phyloP scores from a whole-genome alignment of 2,113 vertebrate species.

The Cacatua alba region DNA sequence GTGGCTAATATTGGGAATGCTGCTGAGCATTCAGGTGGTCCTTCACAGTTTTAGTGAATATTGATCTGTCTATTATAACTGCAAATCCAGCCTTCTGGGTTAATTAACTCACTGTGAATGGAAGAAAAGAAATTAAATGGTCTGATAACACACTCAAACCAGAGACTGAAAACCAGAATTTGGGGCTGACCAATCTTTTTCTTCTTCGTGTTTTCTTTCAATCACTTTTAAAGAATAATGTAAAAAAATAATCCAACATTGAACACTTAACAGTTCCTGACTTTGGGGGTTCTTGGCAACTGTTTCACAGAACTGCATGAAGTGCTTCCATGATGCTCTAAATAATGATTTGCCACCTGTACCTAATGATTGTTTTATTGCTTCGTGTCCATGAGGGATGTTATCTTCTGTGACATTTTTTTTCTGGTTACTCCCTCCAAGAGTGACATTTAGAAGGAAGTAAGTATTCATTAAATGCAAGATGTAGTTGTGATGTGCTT shows the following conservation, averaged over 20 bases:
- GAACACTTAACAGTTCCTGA: not conserved
- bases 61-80: not conserved
- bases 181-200: not conserved
- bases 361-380: not conserved
- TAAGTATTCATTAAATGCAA: not conserved
- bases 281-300: not conserved
- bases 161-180: not conserved
- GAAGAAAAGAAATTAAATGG: not conserved
- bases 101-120: not conserved
- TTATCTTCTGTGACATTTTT: not conserved
- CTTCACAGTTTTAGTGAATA: not conserved
- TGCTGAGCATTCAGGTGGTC: not conserved
- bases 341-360: not conserved
- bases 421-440: not conserved
- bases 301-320: not conserved
- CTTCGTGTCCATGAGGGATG: not conserved
- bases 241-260: not conserved
- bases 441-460: conserved; percentile 34
- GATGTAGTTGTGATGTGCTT: not conserved
- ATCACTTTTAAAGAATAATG: not conserved
- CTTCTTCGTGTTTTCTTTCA: not conserved
- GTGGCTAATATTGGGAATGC: not conserved
- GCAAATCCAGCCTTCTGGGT: not conserved
- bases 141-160: not conserved
- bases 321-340: not conserved